Conservation (phyloP, 2,888 invertebrate species). For the Drosophila subsilvestris region DNA sequence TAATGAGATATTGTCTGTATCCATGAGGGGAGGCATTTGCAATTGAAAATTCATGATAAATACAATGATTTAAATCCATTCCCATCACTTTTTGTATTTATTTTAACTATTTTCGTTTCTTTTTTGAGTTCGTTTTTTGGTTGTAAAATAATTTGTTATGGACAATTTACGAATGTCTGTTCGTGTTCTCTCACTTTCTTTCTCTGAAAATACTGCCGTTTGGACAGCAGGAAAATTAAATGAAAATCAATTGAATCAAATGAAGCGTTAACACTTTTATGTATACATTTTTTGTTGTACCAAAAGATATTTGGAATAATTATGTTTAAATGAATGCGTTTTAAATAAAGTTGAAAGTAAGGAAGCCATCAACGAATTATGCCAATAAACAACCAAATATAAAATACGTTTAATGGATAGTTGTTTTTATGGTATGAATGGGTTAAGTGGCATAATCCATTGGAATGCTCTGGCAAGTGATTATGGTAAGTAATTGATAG, state of each 20-base stretch:
- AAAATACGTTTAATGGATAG: not conserved
- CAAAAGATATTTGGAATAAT: constrained; percentile 23
- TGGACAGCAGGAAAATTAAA: constrained; percentile 57
- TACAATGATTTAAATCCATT: constrained; percentile 51
- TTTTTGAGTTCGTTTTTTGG: constrained; percentile 52
- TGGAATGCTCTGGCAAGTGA: not conserved
- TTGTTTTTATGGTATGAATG: not conserved
- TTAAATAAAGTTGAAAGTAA: constrained; percentile 7
- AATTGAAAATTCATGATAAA: constrained; percentile 62
- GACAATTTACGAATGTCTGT: constrained; percentile 71
- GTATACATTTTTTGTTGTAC: constrained; percentile 2
- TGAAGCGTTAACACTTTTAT: constrained; percentile 54
- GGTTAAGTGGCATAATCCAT: not conserved
- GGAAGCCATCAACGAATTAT: constrained; percentile 13
- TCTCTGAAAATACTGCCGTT: constrained; percentile 44
- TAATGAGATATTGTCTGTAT: constrained; percentile 65
- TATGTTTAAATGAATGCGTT: constrained; percentile 31
- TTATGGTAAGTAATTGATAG: not conserved
- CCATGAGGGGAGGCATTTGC: constrained; percentile 26
- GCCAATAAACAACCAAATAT: constrained; percentile 8
- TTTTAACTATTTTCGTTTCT: constrained; percentile 1
- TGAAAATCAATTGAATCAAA: constrained; percentile 70
- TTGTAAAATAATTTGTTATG: constrained; percentile 73
- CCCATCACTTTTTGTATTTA: constrained; percentile 19
- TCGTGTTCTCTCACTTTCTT: constrained; percentile 12